Evolutionary conservation across 2,113 vertebrate species (phyloP).

Genomic region (Phylloscopus whistleri): DNA sequence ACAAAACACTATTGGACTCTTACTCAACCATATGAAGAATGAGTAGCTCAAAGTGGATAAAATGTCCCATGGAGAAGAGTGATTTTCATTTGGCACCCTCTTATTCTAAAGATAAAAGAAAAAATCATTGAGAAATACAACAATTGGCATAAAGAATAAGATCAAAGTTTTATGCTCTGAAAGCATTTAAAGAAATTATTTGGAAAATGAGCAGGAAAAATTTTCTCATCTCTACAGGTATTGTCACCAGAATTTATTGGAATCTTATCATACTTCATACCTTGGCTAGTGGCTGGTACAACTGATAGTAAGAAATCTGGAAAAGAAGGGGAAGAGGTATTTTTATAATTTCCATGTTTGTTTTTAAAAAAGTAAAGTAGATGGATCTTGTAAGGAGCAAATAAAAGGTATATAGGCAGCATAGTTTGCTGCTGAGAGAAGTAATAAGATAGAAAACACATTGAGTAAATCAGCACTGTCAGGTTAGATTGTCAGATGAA

Average conservation of each 20-base stretch:
- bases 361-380: not conserved
- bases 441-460: not conserved
- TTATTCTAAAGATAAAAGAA: not conserved
- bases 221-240: not conserved
- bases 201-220: not conserved
- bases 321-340: not conserved
- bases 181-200: not conserved
- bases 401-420: not conserved
- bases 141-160: not conserved
- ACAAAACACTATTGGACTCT: not conserved
- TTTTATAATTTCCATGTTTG: not conserved
- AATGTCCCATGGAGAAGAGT: not conserved
- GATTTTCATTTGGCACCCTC: not conserved
- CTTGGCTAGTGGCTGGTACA: not conserved
- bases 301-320: not conserved
- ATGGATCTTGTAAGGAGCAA: not conserved
- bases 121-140: not conserved
- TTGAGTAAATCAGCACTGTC: not conserved
- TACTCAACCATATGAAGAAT: not conserved
- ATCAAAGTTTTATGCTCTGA: not conserved
- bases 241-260: not conserved
- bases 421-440: not conserved
- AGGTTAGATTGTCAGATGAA: not conserved
- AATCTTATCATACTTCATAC: not conserved
- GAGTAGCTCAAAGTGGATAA: not conserved